These are phyloP conservation scores for Nemotelus pantherinus DNA, from an alignment of 2,888 invertebrate genomes.

Conservation along the genomic window DNA sequence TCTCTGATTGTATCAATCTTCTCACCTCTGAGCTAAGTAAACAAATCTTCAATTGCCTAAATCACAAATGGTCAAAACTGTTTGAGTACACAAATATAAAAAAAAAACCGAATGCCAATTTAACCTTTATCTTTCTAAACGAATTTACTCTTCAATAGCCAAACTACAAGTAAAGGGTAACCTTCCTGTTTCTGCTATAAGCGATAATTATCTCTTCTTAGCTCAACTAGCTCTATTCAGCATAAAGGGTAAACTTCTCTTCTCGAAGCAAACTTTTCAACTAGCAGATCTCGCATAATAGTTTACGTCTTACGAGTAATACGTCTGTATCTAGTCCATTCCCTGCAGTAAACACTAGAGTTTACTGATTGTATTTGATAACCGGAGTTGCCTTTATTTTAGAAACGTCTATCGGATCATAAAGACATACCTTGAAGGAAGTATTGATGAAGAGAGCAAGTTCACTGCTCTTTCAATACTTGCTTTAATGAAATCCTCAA, in stretches of 20 bases:
- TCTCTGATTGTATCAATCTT: no score
- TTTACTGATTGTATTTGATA: constrained; percentile 27
- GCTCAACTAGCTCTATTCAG: background rate
- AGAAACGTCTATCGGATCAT: background rate
- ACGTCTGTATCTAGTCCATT: background rate
- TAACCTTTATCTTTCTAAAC: no score
- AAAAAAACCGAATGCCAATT: no score
- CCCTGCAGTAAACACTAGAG: background rate
- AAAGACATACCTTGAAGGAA: background rate
- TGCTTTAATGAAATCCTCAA: constrained; percentile 4
- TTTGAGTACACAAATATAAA: no score
- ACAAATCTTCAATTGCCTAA: no score
- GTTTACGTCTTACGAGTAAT: background rate
- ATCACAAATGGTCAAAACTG: no score
- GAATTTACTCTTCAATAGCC: no score
- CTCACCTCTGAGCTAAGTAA: no score
- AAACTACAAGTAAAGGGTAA: no score
- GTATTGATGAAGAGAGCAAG: constrained; percentile 1
- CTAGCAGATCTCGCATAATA: background rate
- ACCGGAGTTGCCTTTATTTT: background rate
- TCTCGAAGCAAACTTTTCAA: background rate
- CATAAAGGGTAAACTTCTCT: background rate
- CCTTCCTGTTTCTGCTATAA: background rate
- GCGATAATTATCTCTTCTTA: background rate
- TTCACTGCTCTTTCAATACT: background rate